A percentile compares a stretch with the other conserved stretches of the same genome.
phyloP scores from a whole-genome alignment of 2,888 invertebrate species.

The Cancer borealis region DNA sequence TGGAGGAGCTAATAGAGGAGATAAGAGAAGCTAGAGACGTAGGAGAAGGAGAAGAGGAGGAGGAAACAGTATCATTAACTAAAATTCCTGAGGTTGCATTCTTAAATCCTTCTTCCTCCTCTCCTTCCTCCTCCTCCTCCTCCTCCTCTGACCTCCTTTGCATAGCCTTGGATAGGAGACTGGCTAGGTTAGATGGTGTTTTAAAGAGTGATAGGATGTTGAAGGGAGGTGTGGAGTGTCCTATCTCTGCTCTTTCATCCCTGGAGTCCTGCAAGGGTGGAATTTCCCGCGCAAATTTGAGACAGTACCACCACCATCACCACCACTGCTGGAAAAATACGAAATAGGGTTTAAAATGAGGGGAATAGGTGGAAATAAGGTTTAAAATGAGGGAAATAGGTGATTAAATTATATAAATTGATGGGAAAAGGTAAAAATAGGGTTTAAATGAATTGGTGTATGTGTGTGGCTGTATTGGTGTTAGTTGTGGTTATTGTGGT shows the following conservation, averaged over 20 bases:
- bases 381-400: neutral
- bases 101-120: neutral
- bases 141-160: neutral
- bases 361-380: neutral
- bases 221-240: neutral
- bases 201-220: neutral
- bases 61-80: neutral
- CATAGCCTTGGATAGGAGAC: slow-evolving; percentile 35
- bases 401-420: neutral
- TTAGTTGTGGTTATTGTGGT: neutral
- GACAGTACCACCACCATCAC: neutral
- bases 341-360: neutral
- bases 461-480: too few species aligned
- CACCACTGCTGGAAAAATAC: neutral
- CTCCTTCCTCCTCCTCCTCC: neutral
- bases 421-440: neutral
- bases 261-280: neutral
- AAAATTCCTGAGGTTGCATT: neutral
- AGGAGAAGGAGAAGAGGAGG: neutral
- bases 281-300: neutral
- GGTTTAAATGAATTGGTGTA: too few species aligned
- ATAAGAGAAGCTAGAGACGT: neutral
- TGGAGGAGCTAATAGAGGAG: neutral
- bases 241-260: neutral
- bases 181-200: slow-evolving; percentile 47